phyloP scores from a whole-genome alignment of 53 echinoderm and acorn worm species.

The Arbacia lixula region DNA sequence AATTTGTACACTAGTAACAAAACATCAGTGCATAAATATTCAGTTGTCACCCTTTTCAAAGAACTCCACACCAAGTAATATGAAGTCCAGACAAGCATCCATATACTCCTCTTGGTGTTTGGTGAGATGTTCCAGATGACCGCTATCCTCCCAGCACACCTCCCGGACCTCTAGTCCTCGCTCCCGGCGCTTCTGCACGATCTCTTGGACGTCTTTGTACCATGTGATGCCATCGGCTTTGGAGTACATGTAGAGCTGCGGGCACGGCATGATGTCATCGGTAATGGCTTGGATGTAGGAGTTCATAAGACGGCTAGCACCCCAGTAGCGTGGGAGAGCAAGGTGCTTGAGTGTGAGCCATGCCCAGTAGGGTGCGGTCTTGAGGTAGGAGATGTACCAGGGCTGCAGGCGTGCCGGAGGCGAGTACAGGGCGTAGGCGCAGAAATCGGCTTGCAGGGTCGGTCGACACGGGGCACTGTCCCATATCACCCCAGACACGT shows the following conservation, averaged over 20 bases:
- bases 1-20: too few relatives aligned
- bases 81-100: constrained; percentile 29
- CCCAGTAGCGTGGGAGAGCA: constrained; percentile 57
- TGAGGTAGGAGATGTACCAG: constrained; percentile 44
- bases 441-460: constrained; percentile 40
- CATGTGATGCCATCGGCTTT: constrained; percentile 71
- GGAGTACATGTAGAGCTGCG: constrained; percentile 88
- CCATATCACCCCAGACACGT: constrained; percentile 79
- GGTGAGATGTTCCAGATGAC: constrained; percentile 72
- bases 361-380: constrained; percentile 3
- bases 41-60: constrained; percentile 7
- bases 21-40: too few relatives aligned
- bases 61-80: not conserved
- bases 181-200: constrained; percentile 65
- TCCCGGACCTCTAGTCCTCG: constrained; percentile 68
- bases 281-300: constrained; percentile 60
- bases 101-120: constrained; percentile 80
- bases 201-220: constrained; percentile 68
- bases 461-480: constrained; percentile 79
- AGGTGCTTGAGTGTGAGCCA: constrained; percentile 32
- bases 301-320: too few relatives aligned
- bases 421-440: constrained; percentile 42
- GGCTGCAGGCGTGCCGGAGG: not conserved
- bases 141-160: constrained; percentile 78
- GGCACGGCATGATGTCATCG: constrained; percentile 64